phyloP scores from a whole-genome alignment of 2,113 vertebrate genomes.

The Accipiter virgatus region DNA sequence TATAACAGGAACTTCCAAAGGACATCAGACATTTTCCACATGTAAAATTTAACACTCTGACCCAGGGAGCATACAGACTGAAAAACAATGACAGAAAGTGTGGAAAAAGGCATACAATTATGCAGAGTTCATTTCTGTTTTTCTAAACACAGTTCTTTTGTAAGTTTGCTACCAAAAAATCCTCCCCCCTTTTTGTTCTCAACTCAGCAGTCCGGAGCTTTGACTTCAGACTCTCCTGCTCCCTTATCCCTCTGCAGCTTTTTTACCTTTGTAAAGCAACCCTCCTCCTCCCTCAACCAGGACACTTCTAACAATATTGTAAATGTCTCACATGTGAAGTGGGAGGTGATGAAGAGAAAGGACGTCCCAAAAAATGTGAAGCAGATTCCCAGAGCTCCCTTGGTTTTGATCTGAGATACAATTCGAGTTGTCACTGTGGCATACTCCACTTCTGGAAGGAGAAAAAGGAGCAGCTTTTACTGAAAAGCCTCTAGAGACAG shows the following conservation, averaged over 20 bases:
- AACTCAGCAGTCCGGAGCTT: neutral
- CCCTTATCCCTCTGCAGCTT: neutral
- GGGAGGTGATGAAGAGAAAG: conserved; percentile 97
- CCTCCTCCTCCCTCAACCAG: neutral
- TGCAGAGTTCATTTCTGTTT: neutral
- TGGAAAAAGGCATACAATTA: neutral
- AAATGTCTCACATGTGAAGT: conserved; percentile 92
- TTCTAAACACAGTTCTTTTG: neutral
- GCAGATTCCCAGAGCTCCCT: conserved; percentile 88
- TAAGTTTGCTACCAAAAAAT: neutral
- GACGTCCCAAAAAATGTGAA: conserved; percentile 98
- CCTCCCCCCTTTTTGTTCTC: neutral
- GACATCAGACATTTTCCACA: neutral
- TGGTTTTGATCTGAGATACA: conserved; percentile 98
- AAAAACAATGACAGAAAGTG: neutral
- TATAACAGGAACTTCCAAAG: neutral
- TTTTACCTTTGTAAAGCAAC: neutral
- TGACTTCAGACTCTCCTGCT: neutral
- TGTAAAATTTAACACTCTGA: neutral
- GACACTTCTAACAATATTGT: neutral
- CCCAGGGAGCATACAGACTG: neutral
- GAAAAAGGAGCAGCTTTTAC: neutral
- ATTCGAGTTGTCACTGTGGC: conserved; percentile 94
- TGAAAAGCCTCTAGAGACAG: neutral
- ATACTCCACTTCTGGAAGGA: conserved; percentile 85